phyloP scores from a whole-genome alignment of 2,797 vertebrate species.

The Syngnathus acus region DNA sequence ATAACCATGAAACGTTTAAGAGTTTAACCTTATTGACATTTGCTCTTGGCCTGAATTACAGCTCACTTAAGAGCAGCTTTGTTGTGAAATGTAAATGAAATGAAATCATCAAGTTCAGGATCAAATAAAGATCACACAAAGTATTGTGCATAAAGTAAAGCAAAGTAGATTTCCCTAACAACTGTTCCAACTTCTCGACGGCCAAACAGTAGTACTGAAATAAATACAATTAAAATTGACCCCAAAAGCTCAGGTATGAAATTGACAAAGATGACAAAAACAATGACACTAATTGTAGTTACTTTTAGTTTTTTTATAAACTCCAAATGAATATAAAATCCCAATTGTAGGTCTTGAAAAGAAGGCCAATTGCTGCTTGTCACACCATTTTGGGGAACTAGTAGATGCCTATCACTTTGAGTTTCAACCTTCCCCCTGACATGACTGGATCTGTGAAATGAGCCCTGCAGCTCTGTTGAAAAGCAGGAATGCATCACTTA shows the following conservation, averaged over 20 bases:
- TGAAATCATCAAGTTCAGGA: no score
- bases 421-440: conserved; percentile 43
- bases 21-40: not conserved
- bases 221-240: no score
- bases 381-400: not conserved
- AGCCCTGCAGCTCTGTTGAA: conserved; percentile 55
- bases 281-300: not conserved
- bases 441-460: conserved; percentile 27
- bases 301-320: not conserved
- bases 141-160: no score
- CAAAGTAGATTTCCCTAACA: no score
- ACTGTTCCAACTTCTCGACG: no score
- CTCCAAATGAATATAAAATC: not conserved
- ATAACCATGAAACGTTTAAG: not conserved
- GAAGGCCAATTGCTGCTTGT: not conserved
- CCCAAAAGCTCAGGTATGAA: no score
- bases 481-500: conserved; percentile 56
- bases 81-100: no score
- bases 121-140: no score
- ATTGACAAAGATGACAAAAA: not conserved
- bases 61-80: not conserved
- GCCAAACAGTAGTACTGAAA: no score
- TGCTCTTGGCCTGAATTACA: not conserved
- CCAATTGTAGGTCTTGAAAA: not conserved
- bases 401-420: conserved; percentile 46